These are phyloP conservation scores for Synchiropus splendidus DNA, from an alignment of 2,113 vertebrate genomes.

Conservation along the genomic window DNA sequence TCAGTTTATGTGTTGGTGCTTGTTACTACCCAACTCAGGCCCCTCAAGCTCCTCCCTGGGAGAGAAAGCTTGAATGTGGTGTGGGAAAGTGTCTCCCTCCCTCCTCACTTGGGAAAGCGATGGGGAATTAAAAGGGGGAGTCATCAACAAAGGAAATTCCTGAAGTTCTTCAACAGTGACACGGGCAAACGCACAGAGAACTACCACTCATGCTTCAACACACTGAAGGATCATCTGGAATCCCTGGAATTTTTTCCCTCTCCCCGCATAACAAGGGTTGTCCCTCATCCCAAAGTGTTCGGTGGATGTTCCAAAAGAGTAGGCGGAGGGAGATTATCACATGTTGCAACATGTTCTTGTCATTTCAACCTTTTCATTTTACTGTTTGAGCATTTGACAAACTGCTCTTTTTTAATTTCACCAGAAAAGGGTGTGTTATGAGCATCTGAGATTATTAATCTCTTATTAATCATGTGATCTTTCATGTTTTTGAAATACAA, in stretches of 20 bases:
- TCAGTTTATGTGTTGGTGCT: constrained; percentile 10
- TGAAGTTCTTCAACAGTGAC: constrained; percentile 62
- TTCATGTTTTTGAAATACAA: no score
- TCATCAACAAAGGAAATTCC: constrained; percentile 64
- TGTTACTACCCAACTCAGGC: constrained; percentile 33
- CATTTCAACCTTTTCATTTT: constrained; percentile 5
- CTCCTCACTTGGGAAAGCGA: constrained; percentile 5
- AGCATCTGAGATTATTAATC: no score
- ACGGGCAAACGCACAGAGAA: constrained; percentile 31
- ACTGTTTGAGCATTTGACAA: no score
- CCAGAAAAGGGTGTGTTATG: no score
- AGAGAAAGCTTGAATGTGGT: constrained; percentile 35
- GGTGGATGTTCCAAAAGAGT: constrained; percentile 10
- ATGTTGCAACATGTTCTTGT: constrained; percentile 25
- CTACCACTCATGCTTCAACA: constrained; percentile 32
- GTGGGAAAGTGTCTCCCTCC: constrained; percentile 52
- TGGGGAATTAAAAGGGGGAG: constrained; percentile 4
- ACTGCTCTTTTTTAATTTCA: no score
- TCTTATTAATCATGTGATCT: no score
- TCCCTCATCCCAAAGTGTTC: background rate
- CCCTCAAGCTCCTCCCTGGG: constrained; percentile 28
- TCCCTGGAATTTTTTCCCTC: constrained; percentile 29
- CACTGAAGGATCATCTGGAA: constrained; percentile 36
- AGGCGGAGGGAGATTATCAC: constrained; percentile 16
- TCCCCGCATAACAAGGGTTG: background rate